A percentile compares a stretch with the other conserved stretches of the same genome.
Evolutionary conservation across 92 coral and sea anemone genomes (phyloP).

Genomic region (Heteractis magnifica): DNA sequence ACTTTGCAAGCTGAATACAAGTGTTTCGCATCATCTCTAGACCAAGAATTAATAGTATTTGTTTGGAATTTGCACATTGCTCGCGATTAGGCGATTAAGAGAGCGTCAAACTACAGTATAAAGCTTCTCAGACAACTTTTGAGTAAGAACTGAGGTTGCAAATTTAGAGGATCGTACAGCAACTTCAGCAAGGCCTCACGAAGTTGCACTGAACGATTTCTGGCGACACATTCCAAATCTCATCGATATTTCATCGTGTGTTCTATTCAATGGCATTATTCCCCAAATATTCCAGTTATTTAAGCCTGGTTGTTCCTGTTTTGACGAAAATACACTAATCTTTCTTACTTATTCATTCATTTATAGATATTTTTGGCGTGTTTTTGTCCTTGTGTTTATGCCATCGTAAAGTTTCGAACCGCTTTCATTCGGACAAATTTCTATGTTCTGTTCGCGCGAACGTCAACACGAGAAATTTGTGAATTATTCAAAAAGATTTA

Average conservation of each 20-base stretch:
- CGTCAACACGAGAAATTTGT: background rate
- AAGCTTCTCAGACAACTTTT: conserved; percentile 5
- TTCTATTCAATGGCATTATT: conserved; percentile 28
- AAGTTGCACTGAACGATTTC: background rate
- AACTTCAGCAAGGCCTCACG: background rate
- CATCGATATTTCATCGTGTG: conserved; percentile 20
- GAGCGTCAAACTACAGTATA: conserved; percentile 17
- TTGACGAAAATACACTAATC: background rate
- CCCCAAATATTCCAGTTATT: conserved; percentile 67
- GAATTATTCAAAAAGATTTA: conserved; percentile 1
- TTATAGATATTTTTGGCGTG: background rate
- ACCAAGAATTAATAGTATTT: conserved; percentile 82
- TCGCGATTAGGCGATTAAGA: conserved; percentile 68
- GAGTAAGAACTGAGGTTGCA: background rate
- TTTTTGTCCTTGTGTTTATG: background rate
- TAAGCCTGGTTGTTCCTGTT: background rate
- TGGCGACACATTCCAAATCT: conserved; percentile 9
- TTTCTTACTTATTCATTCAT: background rate
- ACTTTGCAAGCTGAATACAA: conserved; percentile 24
- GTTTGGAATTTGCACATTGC: conserved; percentile 82
- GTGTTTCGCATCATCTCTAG: conserved; percentile 27
- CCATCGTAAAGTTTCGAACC: background rate
- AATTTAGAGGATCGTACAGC: background rate
- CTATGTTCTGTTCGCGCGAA: conserved; percentile 4
- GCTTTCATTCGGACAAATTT: background rate